Conservation (phyloP, 2,797 vertebrate species). For the Coluber constrictor region DNA sequence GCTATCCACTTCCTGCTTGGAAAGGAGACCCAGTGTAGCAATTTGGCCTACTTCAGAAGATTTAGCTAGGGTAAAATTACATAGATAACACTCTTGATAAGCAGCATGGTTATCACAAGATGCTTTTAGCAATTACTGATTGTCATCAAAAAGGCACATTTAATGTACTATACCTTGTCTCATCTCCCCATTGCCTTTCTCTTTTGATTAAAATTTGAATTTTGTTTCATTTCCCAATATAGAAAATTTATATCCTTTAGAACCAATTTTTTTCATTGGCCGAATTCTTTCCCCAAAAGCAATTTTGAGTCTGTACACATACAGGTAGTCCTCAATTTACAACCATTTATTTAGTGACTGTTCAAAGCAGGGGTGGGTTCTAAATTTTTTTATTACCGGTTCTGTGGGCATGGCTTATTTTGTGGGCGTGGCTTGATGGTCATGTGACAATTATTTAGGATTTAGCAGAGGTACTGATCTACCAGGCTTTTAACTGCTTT, state of each 20-base stretch:
- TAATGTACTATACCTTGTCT: not conserved
- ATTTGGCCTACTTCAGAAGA: conserved; percentile 8
- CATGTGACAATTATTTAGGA: too few species aligned
- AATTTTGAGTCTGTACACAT: not conserved
- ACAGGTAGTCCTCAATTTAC: not conserved
- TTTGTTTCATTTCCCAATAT: not conserved
- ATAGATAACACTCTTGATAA: conserved; percentile 1
- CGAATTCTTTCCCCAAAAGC: not conserved
- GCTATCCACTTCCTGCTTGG: not conserved
- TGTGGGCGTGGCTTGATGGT: too few species aligned
- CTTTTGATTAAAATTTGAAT: not conserved
- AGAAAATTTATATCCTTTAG: not conserved
- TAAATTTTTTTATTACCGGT: too few species aligned
- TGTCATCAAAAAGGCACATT: not conserved
- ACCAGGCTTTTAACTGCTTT: too few species aligned
- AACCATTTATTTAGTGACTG: not conserved
- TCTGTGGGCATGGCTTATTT: too few species aligned
- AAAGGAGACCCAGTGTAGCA: not conserved
- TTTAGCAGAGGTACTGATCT: too few species aligned
- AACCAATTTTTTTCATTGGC: not conserved
- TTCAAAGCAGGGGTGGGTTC: not conserved
- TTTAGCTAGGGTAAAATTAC: conserved; percentile 13
- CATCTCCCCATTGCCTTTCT: not conserved
- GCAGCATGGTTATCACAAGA: not conserved
- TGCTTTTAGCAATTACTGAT: not conserved